phyloP scores from a whole-genome alignment of 2,113 vertebrate genomes.

The Psittacula cyanocephala region DNA sequence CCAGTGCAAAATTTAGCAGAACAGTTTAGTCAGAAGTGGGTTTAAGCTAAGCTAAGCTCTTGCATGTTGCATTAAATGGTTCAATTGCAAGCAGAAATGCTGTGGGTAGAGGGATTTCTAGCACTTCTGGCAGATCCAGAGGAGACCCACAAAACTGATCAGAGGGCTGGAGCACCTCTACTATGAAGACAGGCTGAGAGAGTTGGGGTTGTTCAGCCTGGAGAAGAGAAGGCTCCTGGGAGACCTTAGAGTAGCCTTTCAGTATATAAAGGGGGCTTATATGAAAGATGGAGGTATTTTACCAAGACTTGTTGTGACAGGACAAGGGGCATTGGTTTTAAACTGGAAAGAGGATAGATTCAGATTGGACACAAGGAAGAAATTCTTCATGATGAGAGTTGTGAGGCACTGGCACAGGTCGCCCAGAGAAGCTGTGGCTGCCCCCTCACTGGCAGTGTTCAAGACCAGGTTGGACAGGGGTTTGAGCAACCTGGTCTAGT shows the following conservation, averaged over 20 bases:
- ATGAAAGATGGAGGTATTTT: not conserved
- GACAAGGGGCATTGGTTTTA: not conserved
- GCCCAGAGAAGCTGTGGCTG: not conserved
- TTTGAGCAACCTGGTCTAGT: not conserved
- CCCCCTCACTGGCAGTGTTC: not conserved
- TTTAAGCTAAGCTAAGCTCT: not conserved
- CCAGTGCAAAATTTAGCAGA: not conserved
- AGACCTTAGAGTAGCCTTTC: not conserved
- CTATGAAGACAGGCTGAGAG: not conserved
- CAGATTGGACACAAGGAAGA: not conserved
- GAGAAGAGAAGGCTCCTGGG: not conserved
- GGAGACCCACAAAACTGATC: not conserved
- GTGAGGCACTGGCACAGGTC: not conserved
- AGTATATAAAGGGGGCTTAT: not conserved
- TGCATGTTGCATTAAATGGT: not conserved
- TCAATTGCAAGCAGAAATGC: not conserved
- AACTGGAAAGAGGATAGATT: not conserved
- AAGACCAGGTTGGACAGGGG: not conserved
- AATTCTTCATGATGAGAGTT: not conserved
- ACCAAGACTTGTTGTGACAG: not conserved
- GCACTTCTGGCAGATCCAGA: not conserved
- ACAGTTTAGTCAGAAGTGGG: not conserved
- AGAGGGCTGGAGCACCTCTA: not conserved
- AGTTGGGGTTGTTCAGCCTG: not conserved
- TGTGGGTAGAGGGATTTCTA: not conserved